A percentile compares a stretch with the other conserved stretches of the same genome.
phyloP scores from a whole-genome alignment of 2,888 invertebrate genomes.

The Piscicola geometra region DNA sequence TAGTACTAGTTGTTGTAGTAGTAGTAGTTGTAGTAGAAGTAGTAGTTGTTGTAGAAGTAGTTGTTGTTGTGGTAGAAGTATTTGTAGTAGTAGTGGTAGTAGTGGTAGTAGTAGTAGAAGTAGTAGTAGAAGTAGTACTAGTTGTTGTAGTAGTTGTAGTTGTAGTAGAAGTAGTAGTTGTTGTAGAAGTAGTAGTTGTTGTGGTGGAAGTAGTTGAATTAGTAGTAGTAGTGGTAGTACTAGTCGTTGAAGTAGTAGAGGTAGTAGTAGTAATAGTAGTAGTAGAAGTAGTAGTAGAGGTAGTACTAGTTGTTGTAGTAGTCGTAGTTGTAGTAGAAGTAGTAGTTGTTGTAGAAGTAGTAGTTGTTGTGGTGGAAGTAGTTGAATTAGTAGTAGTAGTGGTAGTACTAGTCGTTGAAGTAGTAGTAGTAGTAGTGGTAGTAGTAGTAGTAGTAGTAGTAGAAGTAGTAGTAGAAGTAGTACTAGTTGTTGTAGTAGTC shows the following conservation, averaged over 20 bases:
- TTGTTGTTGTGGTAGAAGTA: slow-evolving; percentile 25
- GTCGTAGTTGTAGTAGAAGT: slow-evolving; percentile 36
- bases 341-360: slow-evolving; percentile 32
- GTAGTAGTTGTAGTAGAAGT: too few species aligned
- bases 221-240: slow-evolving; percentile 37
- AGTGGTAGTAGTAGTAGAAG: slow-evolving; percentile 2
- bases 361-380: slow-evolving; percentile 7
- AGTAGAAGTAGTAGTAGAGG: slow-evolving; percentile 39
- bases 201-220: neutral
- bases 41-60: too few species aligned
- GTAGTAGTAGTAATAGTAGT: slow-evolving; percentile 39
- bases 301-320: slow-evolving; percentile 39
- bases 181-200: slow-evolving; percentile 4
- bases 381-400: slow-evolving; percentile 35
- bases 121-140: slow-evolving; percentile 2
- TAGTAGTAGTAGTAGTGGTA: slow-evolving; percentile 40
- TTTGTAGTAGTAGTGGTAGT: neutral
- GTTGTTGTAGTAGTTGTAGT: neutral
- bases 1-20: too few species aligned
- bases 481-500: slow-evolving; percentile 37
- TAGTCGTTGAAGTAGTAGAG: slow-evolving; percentile 38
- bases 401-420: slow-evolving; percentile 38
- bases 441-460: slow-evolving; percentile 38
- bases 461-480: slow-evolving; percentile 38
- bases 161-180: slow-evolving; percentile 11